These are phyloP conservation scores for Grallaria varia DNA, from an alignment of 2,113 vertebrate species.

Conservation along the genomic window DNA sequence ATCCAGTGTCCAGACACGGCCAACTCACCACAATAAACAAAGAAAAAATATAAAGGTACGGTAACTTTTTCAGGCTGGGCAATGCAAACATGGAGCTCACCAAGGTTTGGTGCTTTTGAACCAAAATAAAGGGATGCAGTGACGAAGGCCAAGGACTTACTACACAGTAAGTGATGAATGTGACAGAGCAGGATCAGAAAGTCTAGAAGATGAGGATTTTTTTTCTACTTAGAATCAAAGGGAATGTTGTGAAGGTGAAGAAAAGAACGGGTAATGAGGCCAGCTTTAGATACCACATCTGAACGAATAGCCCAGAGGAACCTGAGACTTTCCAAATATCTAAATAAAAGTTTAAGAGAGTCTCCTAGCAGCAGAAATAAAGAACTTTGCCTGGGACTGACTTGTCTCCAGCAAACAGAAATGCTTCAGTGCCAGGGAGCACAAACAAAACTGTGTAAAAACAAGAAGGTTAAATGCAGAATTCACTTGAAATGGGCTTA, in stretches of 20 bases:
- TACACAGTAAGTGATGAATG: neutral
- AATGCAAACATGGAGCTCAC: neutral
- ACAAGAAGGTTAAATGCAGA: neutral
- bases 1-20: neutral
- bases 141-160: neutral
- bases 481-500: neutral
- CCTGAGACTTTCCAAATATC: neutral
- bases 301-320: conserved; percentile 33
- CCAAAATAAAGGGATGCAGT: neutral
- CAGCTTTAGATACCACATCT: conserved; percentile 23
- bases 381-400: neutral
- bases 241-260: neutral
- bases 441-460: neutral
- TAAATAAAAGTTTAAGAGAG: conserved; percentile 12
- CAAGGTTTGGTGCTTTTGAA: neutral
- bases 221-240: conserved; percentile 23
- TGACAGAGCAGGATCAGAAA: neutral
- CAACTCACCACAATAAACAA: neutral
- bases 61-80: neutral
- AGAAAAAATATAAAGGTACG: neutral
- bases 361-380: neutral
- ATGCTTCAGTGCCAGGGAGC: neutral
- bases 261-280: neutral
- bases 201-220: neutral
- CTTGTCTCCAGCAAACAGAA: neutral